Base-by-base conservation (phyloP, 2,797 vertebrate species). In the Myotis daubentonii region DNA sequence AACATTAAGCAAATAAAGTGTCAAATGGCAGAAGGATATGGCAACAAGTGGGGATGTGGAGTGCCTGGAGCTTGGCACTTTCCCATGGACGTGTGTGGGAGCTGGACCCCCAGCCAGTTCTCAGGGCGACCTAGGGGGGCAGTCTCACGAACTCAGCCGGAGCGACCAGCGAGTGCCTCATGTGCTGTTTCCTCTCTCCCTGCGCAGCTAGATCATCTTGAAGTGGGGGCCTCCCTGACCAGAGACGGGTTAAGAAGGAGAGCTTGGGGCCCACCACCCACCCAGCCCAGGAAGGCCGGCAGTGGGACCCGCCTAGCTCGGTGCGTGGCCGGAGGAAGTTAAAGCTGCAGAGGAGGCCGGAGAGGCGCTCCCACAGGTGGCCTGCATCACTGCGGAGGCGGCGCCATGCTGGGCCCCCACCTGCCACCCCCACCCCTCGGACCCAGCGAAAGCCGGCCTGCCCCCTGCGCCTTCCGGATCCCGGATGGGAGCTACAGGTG, bases 391-490 rank as follows among this genome's bases (percentile, higher is more conserved):
- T 30, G n/a, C 72, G 55, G 28, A 87, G 62, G 49, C 30, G 30
- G 71, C 78, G 47, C 30, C 57, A 97, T 97, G 97, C 94, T 97
- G 91, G 94, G 95, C 4, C 70, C 96, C 51, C 97, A 96, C 75
- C 83, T 98, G 90, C 93, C 97, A 75, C 5, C 41, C 23, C 78
- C 97, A 36, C 41, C 71, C 96, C 53, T 22, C 0, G 89, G 33
- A 0, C 30, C 96, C 4, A 3, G 76, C 0, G 9, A 97, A 92
- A 80, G 71, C 28, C 94, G 19, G 4, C 89, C 95, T 25, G 17
- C 12, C 7, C 44, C 72, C 1, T n/a, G 89, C 7, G 3, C 30
- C 96, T 96, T 90, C 2, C 38, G 76, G 78, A 97, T 96, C 62
- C 47, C 95, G 0, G 94, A 94, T 17, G 95, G 97, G 75, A 89